Evolutionary conservation across 2,888 invertebrate genomes (phyloP).

Genomic region (Gastrophysa polygoni): DNA sequence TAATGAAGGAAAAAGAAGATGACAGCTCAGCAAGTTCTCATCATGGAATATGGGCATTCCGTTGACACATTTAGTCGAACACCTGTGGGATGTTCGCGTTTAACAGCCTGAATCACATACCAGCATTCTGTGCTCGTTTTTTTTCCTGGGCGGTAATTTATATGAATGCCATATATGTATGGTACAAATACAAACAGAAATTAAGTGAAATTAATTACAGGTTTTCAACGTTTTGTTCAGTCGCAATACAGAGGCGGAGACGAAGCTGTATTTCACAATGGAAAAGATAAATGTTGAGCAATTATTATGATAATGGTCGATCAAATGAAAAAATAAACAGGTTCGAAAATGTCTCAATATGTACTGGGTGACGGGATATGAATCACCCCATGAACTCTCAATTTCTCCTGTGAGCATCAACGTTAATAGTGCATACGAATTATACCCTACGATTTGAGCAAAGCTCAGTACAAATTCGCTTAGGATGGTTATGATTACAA

Average conservation of each 20-base stretch:
- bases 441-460: too few species aligned
- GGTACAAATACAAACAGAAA: constrained; percentile 21
- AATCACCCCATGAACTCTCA: too few species aligned
- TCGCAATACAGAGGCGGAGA: constrained; percentile 8
- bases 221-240: constrained; percentile 13
- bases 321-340: too few species aligned
- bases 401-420: too few species aligned
- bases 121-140: constrained; percentile 42
- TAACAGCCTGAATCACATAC: constrained; percentile 38
- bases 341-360: too few species aligned
- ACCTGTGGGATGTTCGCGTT: constrained; percentile 44
- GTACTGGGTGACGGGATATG: too few species aligned
- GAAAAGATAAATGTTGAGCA: neutral
- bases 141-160: constrained; percentile 28
- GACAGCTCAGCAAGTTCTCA: constrained; percentile 31
- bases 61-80: constrained; percentile 43
- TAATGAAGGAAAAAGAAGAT: constrained; percentile 25
- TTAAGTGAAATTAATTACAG: constrained; percentile 28
- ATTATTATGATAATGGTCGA: too few species aligned
- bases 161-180: constrained; percentile 28
- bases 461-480: too few species aligned
- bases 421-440: too few species aligned
- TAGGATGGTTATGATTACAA: too few species aligned
- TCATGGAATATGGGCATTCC: constrained; percentile 38
- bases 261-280: neutral